phyloP scores from a whole-genome alignment of 2,888 invertebrate genomes.

The Pilophorus perplexus region DNA sequence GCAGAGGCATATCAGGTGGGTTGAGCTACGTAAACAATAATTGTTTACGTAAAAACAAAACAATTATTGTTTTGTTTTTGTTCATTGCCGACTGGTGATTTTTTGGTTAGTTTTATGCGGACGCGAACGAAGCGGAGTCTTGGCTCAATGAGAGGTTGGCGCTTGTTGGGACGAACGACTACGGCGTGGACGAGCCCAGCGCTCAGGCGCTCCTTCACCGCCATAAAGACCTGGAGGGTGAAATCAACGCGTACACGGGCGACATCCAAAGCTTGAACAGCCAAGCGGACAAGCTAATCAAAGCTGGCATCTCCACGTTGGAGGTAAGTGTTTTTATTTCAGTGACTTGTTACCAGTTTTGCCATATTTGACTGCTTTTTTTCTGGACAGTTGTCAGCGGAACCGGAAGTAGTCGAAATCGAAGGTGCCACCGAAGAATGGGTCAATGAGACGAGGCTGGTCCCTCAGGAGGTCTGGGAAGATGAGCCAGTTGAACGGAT shows the following conservation, averaged over 20 bases:
- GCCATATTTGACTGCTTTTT: background rate
- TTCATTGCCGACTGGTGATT: no score
- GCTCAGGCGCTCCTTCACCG: constrained; percentile 84
- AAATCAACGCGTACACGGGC: constrained; percentile 81
- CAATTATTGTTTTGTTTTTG: no score
- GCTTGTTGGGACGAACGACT: constrained; percentile 82
- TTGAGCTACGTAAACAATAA: background rate
- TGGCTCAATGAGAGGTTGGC: constrained; percentile 97
- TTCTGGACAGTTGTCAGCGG: constrained; percentile 57
- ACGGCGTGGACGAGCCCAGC: constrained; percentile 87
- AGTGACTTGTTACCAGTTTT: background rate
- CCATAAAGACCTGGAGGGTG: constrained; percentile 82
- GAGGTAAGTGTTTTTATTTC: constrained; percentile 53
- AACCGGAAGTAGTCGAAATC: constrained; percentile 59
- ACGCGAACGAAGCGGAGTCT: constrained; percentile 95
- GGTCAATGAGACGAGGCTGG: constrained; percentile 74
- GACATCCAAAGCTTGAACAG: constrained; percentile 79
- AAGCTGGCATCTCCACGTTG: constrained; percentile 70
- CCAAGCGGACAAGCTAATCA: constrained; percentile 73
- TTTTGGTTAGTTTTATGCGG: constrained; percentile 75
- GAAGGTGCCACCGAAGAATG: constrained; percentile 62
- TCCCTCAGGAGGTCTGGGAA: constrained; percentile 90
- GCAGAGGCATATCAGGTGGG: constrained; percentile 84
- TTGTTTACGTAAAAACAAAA: no score
- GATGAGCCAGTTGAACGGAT: constrained; percentile 83